Evolutionary conservation across 1,140 invertebrate genomes (phyloP), one percentile per base, ranked within the genome.

Genomic region (Saxidomus purpurata): DNA sequence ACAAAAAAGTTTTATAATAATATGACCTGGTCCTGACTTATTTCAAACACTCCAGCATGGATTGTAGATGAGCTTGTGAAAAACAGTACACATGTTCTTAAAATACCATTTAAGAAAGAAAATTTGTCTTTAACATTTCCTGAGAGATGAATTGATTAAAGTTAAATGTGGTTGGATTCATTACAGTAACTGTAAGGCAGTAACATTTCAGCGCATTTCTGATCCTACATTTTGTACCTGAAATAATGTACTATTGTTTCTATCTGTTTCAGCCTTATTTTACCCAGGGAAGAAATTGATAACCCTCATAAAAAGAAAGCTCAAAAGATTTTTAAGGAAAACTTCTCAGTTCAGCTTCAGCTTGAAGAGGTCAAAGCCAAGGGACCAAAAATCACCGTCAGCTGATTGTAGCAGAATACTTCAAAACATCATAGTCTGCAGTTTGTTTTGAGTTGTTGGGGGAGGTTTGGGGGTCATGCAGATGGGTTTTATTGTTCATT

Each of bases 261-360:
- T 90, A 81, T n/a, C n/a, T n/a, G 84, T 91, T 94, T 36, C 89
- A 96, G 96, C 74, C 92, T 96, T 61, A 83, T 87, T 38, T 89
- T 97, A 43, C 91, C 94, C 15, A 90, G 96, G 49, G 94, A 96
- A 52, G 96, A 96, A 80, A 89, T 97, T 22, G 96, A 97, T 92
- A 97, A 97, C 94, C 96, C 96, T 22, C 96, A 97, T 92, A 97
- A 97, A 90, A 93, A 93, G 77, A 96, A 96, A 91, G 95, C 95
- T 0, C 96, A 96, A 94, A 94, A 95, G 83, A 91, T 95, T 38
- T 96, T 95, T 91, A 91, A 90, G 47, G 95, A 96, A 47, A 93
- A 96, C 82, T 96, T 96, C 86, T 92, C 92, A 0, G 94, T 96
- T 34, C 94, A 95, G 84, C 82, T 96, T 0, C 87, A 76, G 2